Evolutionary conservation across 2,113 vertebrate genomes (phyloP).

Genomic region (Centropus unirufus): DNA sequence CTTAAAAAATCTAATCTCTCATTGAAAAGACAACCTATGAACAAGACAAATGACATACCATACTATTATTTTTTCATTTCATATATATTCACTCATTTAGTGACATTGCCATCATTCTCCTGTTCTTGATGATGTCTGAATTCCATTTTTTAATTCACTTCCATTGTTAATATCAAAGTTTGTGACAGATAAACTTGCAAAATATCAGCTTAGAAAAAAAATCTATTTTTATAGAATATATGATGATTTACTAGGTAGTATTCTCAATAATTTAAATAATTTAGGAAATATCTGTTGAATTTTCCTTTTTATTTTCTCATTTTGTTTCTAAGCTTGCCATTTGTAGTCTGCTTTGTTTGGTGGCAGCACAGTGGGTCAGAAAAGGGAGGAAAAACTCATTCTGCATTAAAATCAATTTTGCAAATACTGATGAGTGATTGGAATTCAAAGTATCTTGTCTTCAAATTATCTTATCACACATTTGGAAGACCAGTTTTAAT

Average conservation of each 20-base stretch:
- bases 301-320: background rate
- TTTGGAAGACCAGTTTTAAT: background rate
- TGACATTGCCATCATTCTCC: background rate
- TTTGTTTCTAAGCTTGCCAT: background rate
- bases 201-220: background rate
- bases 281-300: background rate
- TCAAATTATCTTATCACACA: too few relatives aligned
- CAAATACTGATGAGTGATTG: background rate
- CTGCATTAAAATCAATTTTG: background rate
- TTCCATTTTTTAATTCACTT: background rate
- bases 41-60: background rate
- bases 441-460: background rate
- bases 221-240: background rate
- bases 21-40: background rate
- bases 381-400: constrained; percentile 7
- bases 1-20: background rate
- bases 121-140: background rate
- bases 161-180: background rate
- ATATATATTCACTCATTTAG: background rate
- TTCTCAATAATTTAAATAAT: background rate
- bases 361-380: background rate
- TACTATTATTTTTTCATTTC: background rate
- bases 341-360: constrained; percentile 2
- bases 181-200: background rate
- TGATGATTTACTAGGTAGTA: background rate